Evolutionary conservation across 2,113 vertebrate species (phyloP).

Genomic region (Myocastor coypus): DNA sequence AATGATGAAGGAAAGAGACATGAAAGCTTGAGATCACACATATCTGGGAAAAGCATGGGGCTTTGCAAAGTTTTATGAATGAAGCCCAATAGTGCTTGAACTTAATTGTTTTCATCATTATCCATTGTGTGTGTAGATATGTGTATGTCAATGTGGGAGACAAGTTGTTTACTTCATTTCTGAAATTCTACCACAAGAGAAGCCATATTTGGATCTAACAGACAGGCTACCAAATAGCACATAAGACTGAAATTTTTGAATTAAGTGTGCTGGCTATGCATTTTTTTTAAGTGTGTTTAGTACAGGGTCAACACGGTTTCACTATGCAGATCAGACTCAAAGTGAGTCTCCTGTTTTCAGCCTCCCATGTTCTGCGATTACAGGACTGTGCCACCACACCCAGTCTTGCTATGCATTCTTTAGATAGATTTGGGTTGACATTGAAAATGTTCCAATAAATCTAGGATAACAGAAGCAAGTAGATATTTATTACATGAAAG

Average conservation of each 20-base stretch:
- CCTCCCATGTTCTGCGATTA: too few species aligned
- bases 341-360: too few species aligned
- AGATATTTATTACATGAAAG: neutral
- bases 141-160: neutral
- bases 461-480: neutral
- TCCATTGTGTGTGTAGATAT: neutral
- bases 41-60: neutral
- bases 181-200: neutral
- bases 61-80: neutral
- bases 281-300: too few species aligned
- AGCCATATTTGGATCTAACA: neutral
- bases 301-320: too few species aligned
- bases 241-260: neutral
- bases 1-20: neutral
- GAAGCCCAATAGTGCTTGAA: neutral
- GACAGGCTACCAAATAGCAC: neutral
- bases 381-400: too few species aligned
- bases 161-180: neutral
- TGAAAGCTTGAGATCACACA: neutral
- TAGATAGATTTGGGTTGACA: neutral
- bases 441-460: neutral
- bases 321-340: too few species aligned
- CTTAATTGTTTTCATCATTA: neutral
- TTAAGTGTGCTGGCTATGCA: neutral
- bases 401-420: neutral